Conservation (phyloP, 1,140 invertebrate genomes). For the Drosophila chauvacae region DNA sequence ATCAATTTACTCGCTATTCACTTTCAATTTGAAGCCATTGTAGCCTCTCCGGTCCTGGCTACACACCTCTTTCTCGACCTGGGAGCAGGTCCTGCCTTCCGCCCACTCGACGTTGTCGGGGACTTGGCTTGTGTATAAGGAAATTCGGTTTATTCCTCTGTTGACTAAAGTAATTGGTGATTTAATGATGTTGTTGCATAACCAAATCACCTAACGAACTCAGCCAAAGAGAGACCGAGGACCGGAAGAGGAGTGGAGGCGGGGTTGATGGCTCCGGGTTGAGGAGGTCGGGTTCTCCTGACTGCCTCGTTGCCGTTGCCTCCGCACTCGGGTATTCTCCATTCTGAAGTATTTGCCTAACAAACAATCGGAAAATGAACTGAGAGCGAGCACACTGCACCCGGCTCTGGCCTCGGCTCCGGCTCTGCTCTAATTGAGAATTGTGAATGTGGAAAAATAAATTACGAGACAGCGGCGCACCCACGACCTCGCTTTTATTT, state of each 20-base stretch:
- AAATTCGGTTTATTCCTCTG: conserved; percentile 80
- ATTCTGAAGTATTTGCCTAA: conserved; percentile 73
- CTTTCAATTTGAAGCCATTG: conserved; percentile 53
- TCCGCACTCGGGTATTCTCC: conserved; percentile 56
- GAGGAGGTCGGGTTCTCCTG: conserved; percentile 15
- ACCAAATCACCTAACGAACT: conserved; percentile 82
- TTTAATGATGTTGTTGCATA: conserved; percentile 83
- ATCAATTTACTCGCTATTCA: conserved; percentile 39
- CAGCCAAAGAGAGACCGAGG: conserved; percentile 21
- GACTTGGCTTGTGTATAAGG: conserved; percentile 67
- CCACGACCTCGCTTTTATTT: conserved; percentile 61
- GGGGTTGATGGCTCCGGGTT: background rate
- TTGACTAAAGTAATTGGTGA: conserved; percentile 83
- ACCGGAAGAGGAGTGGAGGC: conserved; percentile 15
- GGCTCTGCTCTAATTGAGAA: conserved; percentile 74
- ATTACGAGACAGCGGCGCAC: conserved; percentile 61
- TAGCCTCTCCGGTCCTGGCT: conserved; percentile 4
- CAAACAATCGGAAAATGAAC: conserved; percentile 83
- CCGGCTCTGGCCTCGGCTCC: conserved; percentile 3
- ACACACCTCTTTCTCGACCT: background rate
- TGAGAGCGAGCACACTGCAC: conserved; percentile 28
- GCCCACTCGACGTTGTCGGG: conserved; percentile 55
- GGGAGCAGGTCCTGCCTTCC: conserved; percentile 4
- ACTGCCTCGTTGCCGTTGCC: conserved; percentile 10
- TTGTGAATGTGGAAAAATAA: conserved; percentile 83